A percentile compares a stretch with the other conserved stretches of the same genome.
phyloP scores from a whole-genome alignment of 2,888 invertebrate species.

The Lasioglossum lativentre region DNA sequence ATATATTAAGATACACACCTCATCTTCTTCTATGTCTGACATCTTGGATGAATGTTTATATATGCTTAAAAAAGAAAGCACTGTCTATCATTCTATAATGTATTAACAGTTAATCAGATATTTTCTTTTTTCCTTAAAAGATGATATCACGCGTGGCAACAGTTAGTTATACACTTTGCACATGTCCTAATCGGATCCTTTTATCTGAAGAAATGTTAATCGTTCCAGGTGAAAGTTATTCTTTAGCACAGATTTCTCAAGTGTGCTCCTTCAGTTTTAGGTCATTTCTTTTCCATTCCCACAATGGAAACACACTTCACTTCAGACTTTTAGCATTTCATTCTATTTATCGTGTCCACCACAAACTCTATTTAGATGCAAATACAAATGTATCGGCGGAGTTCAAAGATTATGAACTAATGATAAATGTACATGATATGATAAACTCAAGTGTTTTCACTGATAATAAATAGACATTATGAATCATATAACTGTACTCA shows the following conservation, averaged over 20 bases:
- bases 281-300: conserved; percentile 66
- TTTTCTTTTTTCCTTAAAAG: neutral
- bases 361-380: neutral
- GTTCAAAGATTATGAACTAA: neutral
- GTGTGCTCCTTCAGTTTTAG: conserved; percentile 75
- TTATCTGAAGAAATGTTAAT: conserved; percentile 38
- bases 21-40: conserved; percentile 83
- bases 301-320: conserved; percentile 17
- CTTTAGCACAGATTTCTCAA: conserved; percentile 72
- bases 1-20: conserved; percentile 71
- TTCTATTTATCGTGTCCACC: neutral
- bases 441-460: conserved; percentile 19
- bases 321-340: neutral
- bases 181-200: conserved; percentile 10
- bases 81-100: neutral
- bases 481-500: neutral
- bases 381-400: neutral
- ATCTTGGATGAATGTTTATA: conserved; percentile 66
- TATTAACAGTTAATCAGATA: neutral
- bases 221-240: conserved; percentile 57
- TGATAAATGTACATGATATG: neutral
- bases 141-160: neutral
- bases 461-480: conserved; percentile 1
- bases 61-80: conserved; percentile 31
- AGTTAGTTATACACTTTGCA: neutral